phyloP scores from a whole-genome alignment of 2,113 vertebrate genomes.

The Oenanthe melanoleuca region DNA sequence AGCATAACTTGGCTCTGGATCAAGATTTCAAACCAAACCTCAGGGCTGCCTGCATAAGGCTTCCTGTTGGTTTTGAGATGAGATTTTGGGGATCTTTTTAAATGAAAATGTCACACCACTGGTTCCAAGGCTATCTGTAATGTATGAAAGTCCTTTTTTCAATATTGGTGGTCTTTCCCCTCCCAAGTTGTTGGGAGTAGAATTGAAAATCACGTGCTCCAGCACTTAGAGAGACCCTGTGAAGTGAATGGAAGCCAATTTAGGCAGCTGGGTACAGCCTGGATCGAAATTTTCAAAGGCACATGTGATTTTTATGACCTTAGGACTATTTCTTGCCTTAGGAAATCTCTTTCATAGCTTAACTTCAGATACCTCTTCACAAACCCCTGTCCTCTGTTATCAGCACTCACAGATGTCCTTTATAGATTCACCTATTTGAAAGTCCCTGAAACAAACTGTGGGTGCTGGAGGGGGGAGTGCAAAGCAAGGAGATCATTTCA shows the following conservation, averaged over 20 bases:
- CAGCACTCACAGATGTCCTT: background rate
- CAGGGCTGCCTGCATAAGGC: background rate
- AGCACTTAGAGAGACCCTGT: background rate
- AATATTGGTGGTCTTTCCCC: background rate
- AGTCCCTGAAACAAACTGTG: background rate
- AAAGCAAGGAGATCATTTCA: slow-evolving; percentile 13
- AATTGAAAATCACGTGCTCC: background rate
- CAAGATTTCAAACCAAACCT: background rate
- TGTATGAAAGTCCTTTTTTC: background rate
- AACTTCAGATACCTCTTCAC: background rate
- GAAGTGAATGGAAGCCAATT: slow-evolving; percentile 31
- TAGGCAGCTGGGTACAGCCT: background rate
- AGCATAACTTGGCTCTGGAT: background rate
- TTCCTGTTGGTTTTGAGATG: background rate
- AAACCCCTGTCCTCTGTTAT: background rate
- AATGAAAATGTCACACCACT: background rate
- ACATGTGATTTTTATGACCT: background rate
- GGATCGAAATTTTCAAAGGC: background rate
- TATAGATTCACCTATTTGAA: background rate
- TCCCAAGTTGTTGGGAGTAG: background rate
- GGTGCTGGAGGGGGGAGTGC: background rate
- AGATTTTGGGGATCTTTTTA: background rate
- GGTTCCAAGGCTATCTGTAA: background rate
- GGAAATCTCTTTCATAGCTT: background rate
- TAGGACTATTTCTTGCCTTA: background rate